Evolutionary conservation across 2,797 vertebrate species (phyloP).

Genomic region (Pseudopleuronectes americanus): DNA sequence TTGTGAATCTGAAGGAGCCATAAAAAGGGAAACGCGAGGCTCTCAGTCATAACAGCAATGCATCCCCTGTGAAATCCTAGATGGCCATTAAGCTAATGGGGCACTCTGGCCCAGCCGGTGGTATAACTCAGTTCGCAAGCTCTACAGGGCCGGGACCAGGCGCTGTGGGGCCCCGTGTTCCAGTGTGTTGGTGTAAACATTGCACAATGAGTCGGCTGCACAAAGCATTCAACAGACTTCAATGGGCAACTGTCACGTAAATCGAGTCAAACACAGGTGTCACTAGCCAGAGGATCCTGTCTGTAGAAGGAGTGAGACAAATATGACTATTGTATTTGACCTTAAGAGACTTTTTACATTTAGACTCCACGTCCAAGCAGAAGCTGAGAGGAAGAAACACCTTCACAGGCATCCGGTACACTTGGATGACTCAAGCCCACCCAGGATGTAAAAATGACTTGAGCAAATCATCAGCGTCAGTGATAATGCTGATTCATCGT

Average conservation of each 20-base stretch:
- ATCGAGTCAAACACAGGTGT: slow-evolving; percentile 76
- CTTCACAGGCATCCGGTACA: not conserved
- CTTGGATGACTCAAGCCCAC: slow-evolving; percentile 10
- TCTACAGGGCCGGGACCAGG: slow-evolving; percentile 47
- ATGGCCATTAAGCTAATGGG: slow-evolving; percentile 87
- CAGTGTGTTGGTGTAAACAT: slow-evolving; percentile 82
- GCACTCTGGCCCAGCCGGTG: slow-evolving; percentile 78
- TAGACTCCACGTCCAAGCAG: not conserved
- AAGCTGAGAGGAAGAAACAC: not conserved
- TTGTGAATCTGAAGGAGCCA: slow-evolving; percentile 82
- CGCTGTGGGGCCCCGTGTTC: slow-evolving; percentile 67
- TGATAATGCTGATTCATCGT: slow-evolving; percentile 8
- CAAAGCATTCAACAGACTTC: slow-evolving; percentile 77
- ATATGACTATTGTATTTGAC: slow-evolving; percentile 17
- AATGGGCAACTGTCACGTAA: slow-evolving; percentile 70
- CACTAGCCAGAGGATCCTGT: slow-evolving; percentile 42
- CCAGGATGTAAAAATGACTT: slow-evolving; percentile 8
- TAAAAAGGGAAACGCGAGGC: slow-evolving; percentile 83
- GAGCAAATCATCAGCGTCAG: not conserved
- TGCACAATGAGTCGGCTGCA: slow-evolving; percentile 73
- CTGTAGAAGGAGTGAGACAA: slow-evolving; percentile 35
- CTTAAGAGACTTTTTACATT: not conserved
- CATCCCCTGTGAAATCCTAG: slow-evolving; percentile 86
- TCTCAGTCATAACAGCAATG: slow-evolving; percentile 84
- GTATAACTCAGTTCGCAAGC: slow-evolving; percentile 72